Evolutionary conservation across 2,113 vertebrate species (phyloP).

Genomic region (Cyanoramphus novaezelandiae): DNA sequence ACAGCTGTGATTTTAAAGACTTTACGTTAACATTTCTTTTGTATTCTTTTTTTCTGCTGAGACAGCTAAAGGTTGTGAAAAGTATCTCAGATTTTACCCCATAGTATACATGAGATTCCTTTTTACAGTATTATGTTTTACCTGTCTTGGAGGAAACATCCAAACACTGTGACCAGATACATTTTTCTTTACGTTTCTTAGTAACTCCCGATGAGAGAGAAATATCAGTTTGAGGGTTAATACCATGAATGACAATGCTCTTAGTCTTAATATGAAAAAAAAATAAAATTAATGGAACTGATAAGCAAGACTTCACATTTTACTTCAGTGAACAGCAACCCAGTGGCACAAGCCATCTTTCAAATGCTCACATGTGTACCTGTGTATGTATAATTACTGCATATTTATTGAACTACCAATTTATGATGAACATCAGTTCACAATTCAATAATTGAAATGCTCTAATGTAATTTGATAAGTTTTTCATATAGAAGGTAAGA

Average conservation of each 20-base stretch:
- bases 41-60: neutral
- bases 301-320: neutral
- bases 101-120: fast-evolving
- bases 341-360: neutral
- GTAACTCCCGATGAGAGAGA: neutral
- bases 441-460: neutral
- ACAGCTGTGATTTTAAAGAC: neutral
- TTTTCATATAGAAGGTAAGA: neutral
- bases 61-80: neutral
- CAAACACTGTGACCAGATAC: neutral
- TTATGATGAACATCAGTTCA: neutral
- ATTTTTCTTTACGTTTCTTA: neutral
- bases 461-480: neutral
- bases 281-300: neutral
- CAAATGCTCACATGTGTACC: fast-evolving
- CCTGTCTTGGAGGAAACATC: neutral
- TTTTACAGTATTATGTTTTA: neutral
- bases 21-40: neutral
- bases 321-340: neutral
- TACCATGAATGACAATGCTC: neutral
- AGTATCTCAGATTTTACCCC: neutral
- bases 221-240: neutral
- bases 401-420: neutral
- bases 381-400: neutral
- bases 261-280: neutral